Evolutionary conservation across 64 coral and sea anemone genomes (phyloP), one percentile per base, ranked within the genome.

Genomic region (Montipora efflorescens): DNA sequence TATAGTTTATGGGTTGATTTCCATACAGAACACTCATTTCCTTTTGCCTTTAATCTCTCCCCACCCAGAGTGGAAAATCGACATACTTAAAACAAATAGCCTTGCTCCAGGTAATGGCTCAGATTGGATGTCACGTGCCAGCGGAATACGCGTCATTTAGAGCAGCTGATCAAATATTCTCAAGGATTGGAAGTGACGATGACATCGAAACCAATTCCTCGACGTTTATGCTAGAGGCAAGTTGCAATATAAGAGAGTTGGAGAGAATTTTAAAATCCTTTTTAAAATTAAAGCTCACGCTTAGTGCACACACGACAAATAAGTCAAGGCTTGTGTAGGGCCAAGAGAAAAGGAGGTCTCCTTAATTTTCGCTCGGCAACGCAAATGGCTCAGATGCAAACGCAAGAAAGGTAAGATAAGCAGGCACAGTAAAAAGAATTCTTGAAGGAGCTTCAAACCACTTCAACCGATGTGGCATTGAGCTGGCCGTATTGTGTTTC

Each of bases 161-260:
- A 85, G 91, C 94, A 62, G 92, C 98, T 57, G 92, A 96, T 77
- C 98, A 99, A 52, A 89, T 99, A n/a, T 96, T 99, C 74, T 96
- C 98, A 16, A 93, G 98, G 47, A 99, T 99, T 62, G 98, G 98
- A 12, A 99, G 98, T 74, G 98, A 99, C 67, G 98, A 99, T 69
- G 95, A 99, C 59, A 99, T 99, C 7, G 98, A 99, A 81, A 99
- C 98, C 1, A 99, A 99, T 77, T 99, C 98, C 7, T 99, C 98
- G 23, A 99, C 98, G 18, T 99, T 99, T 67, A 96, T 96, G 87
- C 44, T 99, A 15, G 98, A 99, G 79, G 98, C 96, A 52, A 66
- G 61, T 77, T 69, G 16, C 36, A 50, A 21, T n/a, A 57, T 55
- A 10, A 55, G 10, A 55, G 52, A 55, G 36, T 36, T 36, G 36